A percentile compares a stretch with the other conserved stretches of the same genome.
phyloP scores from a whole-genome alignment of 2,888 invertebrate species.

The Bellardia pandia region DNA sequence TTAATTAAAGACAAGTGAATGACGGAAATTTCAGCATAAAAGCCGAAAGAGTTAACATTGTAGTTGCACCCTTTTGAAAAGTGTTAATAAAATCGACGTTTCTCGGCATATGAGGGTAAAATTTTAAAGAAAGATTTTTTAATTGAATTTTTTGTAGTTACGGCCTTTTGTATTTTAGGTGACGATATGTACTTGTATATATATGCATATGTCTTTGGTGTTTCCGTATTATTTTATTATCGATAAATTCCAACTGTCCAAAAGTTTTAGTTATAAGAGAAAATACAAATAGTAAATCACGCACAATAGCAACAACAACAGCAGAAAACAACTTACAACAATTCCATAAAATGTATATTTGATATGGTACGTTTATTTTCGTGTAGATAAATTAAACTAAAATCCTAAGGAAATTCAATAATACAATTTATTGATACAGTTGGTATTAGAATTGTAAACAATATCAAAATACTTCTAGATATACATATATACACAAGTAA shows the following conservation, averaged over 20 bases:
- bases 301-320: slow-evolving; percentile 7
- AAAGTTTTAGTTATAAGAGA: slow-evolving; percentile 37
- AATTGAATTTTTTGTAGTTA: neutral
- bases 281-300: slow-evolving; percentile 22
- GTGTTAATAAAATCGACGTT: too few species aligned
- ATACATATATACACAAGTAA: neutral
- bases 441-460: slow-evolving; percentile 46
- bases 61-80: too few species aligned
- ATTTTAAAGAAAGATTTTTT: too few species aligned
- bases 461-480: neutral
- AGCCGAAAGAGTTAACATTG: too few species aligned
- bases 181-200: neutral
- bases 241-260: slow-evolving; percentile 53
- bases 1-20: too few species aligned
- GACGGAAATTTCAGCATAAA: too few species aligned
- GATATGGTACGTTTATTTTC: slow-evolving; percentile 37
- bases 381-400: slow-evolving; percentile 42
- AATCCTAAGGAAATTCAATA: slow-evolving; percentile 28
- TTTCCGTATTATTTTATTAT: slow-evolving; percentile 29
- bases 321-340: slow-evolving; percentile 30
- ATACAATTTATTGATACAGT: slow-evolving; percentile 55
- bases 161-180: neutral
- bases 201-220: neutral
- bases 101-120: too few species aligned
- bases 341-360: slow-evolving; percentile 33